Evolutionary conservation across 1,140 invertebrate genomes (phyloP).

Genomic region (Brachionus sp.): DNA sequence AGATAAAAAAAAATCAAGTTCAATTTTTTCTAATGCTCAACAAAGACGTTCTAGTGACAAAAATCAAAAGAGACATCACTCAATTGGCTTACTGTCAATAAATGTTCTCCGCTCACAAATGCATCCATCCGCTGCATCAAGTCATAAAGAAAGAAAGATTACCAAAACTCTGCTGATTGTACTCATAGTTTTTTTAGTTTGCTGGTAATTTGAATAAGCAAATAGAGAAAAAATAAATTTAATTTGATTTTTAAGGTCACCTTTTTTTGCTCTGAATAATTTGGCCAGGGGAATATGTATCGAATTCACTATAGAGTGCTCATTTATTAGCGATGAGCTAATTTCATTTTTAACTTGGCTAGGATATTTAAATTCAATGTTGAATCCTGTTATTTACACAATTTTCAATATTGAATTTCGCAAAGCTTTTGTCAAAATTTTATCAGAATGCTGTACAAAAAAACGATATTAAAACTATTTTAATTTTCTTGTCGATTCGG

Average conservation of each 20-base stretch:
- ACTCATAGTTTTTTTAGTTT: conserved; percentile 44
- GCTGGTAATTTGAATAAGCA: background rate
- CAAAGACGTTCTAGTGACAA: conserved; percentile 13
- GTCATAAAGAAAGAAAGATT: conserved; percentile 93
- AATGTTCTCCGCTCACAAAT: conserved; percentile 64
- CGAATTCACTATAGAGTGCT: conserved; percentile 51
- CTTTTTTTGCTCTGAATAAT: conserved; percentile 77
- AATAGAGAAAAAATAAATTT: background rate
- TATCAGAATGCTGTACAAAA: conserved; percentile 54
- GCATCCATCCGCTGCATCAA: conserved; percentile 70
- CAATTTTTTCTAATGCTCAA: conserved; percentile 62
- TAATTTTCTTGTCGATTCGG: background rate
- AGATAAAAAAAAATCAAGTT: conserved; percentile 2
- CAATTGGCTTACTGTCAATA: conserved; percentile 54
- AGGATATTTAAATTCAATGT: conserved; percentile 93
- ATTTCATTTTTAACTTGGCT: conserved; percentile 89
- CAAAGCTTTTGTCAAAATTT: conserved; percentile 94
- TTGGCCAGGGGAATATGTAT: conserved; percentile 93
- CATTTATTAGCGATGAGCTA: conserved; percentile 52
- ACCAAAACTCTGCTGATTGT: conserved; percentile 98
- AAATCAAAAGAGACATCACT: conserved; percentile 70
- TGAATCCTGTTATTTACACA: conserved; percentile 97
- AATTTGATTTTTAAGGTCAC: background rate
- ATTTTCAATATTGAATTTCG: conserved; percentile 99
- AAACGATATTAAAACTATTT: background rate